Evolutionary conservation across 1,140 invertebrate species (phyloP).

Genomic region (Caligus rogercresseyi): DNA sequence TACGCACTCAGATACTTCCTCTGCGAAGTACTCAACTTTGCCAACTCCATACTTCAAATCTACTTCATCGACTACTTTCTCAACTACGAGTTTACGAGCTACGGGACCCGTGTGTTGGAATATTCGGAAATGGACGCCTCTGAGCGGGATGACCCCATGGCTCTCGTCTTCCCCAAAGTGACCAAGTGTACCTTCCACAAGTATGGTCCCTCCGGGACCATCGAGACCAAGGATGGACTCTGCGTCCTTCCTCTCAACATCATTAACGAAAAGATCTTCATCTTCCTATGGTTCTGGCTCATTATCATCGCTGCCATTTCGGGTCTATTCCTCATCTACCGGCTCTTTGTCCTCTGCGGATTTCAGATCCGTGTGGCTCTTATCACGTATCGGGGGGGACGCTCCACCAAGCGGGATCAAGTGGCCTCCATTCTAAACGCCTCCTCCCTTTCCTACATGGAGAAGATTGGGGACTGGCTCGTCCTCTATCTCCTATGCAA

Average conservation of each 20-base stretch:
- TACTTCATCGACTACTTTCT: conserved; percentile 79
- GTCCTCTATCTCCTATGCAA: conserved; percentile 74
- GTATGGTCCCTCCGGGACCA: conserved; percentile 49
- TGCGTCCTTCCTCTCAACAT: conserved; percentile 76
- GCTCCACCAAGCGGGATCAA: conserved; percentile 31
- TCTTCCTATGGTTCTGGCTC: conserved; percentile 91
- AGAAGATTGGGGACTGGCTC: conserved; percentile 83
- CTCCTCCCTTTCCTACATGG: conserved; percentile 39
- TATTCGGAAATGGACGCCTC: conserved; percentile 74
- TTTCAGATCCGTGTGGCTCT: conserved; percentile 25
- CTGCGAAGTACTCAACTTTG: conserved; percentile 61
- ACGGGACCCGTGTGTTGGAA: conserved; percentile 57
- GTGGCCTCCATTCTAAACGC: conserved; percentile 43
- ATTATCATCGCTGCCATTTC: conserved; percentile 57
- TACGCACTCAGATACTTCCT: conserved; percentile 70
- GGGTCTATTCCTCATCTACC: conserved; percentile 56
- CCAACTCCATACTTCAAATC: conserved; percentile 76
- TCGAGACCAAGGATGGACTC: conserved; percentile 72
- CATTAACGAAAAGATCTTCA: conserved; percentile 89
- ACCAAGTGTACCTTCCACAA: conserved; percentile 53
- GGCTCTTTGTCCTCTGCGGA: conserved; percentile 36
- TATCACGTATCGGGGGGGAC: conserved; percentile 1
- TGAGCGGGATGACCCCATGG: conserved; percentile 63
- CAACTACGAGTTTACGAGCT: conserved; percentile 52
- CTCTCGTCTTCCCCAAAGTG: conserved; percentile 63